Conservation (phyloP, 2,113 vertebrate species). For the Orycteropus afer region DNA sequence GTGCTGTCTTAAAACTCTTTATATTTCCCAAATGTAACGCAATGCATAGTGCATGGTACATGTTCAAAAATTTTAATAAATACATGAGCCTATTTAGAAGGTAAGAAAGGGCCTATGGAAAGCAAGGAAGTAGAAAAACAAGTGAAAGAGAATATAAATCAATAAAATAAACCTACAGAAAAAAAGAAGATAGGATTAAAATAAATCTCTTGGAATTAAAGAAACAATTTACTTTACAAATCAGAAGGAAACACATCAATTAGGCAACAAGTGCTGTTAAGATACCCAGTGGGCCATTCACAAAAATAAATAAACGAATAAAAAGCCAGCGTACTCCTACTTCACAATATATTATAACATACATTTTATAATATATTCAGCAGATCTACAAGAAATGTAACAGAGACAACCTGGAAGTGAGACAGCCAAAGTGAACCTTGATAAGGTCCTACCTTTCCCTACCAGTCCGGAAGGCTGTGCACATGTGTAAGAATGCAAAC, state of each 20-base stretch:
- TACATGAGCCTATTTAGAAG: neutral
- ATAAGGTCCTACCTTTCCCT: neutral
- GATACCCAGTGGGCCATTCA: neutral
- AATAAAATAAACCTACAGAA: neutral
- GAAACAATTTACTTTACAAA: neutral
- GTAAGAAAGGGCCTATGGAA: neutral
- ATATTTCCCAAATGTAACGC: neutral
- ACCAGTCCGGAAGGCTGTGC: neutral
- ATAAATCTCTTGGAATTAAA: neutral
- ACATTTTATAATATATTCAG: neutral
- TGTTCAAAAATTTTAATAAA: neutral
- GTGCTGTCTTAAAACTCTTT: neutral
- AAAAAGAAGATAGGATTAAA: neutral
- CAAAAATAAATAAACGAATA: neutral
- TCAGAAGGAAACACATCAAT: neutral
- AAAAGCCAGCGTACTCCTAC: neutral
- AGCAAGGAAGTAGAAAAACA: neutral
- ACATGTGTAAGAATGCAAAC: neutral
- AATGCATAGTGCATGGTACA: neutral
- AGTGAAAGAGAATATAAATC: neutral
- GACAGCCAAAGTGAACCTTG: neutral
- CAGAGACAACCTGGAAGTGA: neutral
- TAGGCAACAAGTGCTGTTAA: neutral
- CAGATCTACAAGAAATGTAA: slow-evolving; percentile 2
- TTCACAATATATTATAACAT: neutral